Evolutionary conservation across 2,888 invertebrate genomes (phyloP), one percentile per base, ranked within the genome.

Genomic region (Amblyjoppa fuscipennis): DNA sequence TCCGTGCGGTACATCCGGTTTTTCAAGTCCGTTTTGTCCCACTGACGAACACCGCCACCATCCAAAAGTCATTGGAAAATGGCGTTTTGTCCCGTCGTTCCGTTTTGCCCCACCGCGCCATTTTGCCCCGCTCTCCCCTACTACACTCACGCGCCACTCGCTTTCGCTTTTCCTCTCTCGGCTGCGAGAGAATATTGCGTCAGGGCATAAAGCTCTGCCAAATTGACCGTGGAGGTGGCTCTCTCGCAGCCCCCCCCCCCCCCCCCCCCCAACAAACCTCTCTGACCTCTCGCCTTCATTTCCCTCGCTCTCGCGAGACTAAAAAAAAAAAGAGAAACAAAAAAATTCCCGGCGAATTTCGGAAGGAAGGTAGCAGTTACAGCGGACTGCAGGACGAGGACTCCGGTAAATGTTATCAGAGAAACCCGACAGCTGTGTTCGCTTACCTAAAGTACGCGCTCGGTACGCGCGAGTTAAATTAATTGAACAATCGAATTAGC

Each of bases 171-270:
- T 83, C 53, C 74, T 83, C 82, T 66, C 71, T 78, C 70, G 78
- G 41, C 59, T 56, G 64, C 85, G 78, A 81, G 80, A 77, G 79
- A 84, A 87, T 88, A 90, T 90, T 82, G 86, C 85, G 56, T 68
- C 70, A 45, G 74, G 59, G 45, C 80, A 79, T 80, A 80, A 81
- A 84, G 70, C 85, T 76, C 80, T 87, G 88, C 83, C 86, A 88
- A 89, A 90, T 90, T 86, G 89, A 89, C 82, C 83, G 68, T 81
- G 68, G 74, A 20, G 38, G 64, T 38, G 64, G 25, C 28, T 59
- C 59, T 59, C 28, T 41, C 11, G 41, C 41, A 41, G 5, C 3
- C 2, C 9, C 34, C 34, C 34, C 0, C 5, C 34, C 0, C 6
- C 25, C 53, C 20, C 20, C 41, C 41, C 41, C 13, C 45, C 1